Base-by-base conservation (phyloP, 1,140 invertebrate genomes). In the Phocides pigmalion region DNA sequence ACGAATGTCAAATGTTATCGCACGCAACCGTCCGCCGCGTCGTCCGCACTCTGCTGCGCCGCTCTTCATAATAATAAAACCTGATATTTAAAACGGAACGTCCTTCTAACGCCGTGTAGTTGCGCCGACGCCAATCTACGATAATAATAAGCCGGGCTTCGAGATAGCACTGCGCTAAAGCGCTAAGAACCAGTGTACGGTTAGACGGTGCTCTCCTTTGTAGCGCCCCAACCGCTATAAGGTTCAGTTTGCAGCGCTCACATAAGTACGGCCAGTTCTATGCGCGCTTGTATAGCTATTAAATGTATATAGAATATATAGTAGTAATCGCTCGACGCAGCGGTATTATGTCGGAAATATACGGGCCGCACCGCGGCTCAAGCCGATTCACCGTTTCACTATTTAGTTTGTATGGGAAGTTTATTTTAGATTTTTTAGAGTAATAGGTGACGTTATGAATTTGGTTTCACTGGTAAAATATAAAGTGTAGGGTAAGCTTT, bases 271-370 rank as follows among this genome's bases (percentile, higher is more conserved):
- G 87, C 89, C 86, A 90, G 87, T 91, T 91, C 89, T 91, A 91
- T 90, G 87, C 89, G 87, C 87, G 89, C 87, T 87, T 91, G 89
- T 91, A 91, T 91, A 91, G 89, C 89, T 91, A 90, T 91, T 91
- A 91, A 91, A 91, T 91, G 89, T 91, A 91, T 91, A 91, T 91
- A 90, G 89, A 91, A 91, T 91, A 91, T 91, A 91, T 91, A 91
- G 89, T 91, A 91, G 89, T 91, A 91, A 91, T 91, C 89, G 89
- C 89, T 91, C 89, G 89, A 91, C 89, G 89, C 89, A 91, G 89
- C 89, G 89, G 89, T 91, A 91, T 91, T 91, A 91, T 91, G 89
- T 91, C 89, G 89, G 89, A 91, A 91, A 91, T 91, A 91, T 91
- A 91, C 87, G 84, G 89, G 87, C 78, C 75, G 84, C 80, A 72